A percentile compares a stretch with the other conserved stretches of the same genome.
phyloP scores from a whole-genome alignment of 2,113 vertebrate genomes.

The Leucopsar rothschildi region DNA sequence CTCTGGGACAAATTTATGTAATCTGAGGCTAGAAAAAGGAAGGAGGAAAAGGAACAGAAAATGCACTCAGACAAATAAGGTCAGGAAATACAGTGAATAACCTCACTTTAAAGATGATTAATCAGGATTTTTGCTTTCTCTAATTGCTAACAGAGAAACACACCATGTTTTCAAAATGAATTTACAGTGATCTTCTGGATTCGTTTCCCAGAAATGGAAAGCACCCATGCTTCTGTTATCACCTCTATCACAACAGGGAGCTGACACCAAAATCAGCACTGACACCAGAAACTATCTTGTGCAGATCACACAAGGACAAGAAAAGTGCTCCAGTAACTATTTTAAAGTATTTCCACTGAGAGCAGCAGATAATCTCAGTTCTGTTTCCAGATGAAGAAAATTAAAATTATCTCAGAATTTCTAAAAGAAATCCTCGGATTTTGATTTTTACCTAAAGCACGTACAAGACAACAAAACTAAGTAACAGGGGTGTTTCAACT shows the following conservation, averaged over 20 bases:
- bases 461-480: not conserved
- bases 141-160: not conserved
- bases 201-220: not conserved
- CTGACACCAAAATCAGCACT: not conserved
- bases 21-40: not conserved
- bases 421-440: not conserved
- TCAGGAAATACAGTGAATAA: not conserved
- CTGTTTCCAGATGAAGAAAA: not conserved
- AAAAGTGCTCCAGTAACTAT: not conserved
- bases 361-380: not conserved
- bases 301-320: not conserved
- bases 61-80: not conserved
- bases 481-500: not conserved
- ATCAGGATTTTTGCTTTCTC: not conserved
- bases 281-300: not conserved
- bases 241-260: not conserved
- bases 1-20: not conserved
- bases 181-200: not conserved
- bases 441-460: not conserved
- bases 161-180: not conserved
- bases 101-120: not conserved
- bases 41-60: conserved; percentile 27
- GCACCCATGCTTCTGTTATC: not conserved
- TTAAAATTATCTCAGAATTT: not conserved
- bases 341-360: not conserved